These are phyloP conservation scores for Ectobius pallidus DNA, from an alignment of 2,888 invertebrate genomes.

Conservation along the genomic window DNA sequence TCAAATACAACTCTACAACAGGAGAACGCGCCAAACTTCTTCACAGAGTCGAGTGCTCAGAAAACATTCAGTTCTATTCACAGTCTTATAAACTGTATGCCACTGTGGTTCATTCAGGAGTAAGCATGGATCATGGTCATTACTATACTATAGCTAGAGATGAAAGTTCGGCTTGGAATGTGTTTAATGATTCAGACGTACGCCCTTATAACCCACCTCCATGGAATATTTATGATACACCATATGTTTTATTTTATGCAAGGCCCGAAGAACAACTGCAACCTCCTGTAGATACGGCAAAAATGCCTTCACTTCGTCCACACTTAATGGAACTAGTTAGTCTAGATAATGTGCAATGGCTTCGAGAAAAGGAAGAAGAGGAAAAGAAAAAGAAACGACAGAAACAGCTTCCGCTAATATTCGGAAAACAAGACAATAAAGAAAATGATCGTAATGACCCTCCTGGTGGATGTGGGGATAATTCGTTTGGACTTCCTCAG, in stretches of 20 bases:
- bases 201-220: constrained; percentile 60
- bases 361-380: constrained; percentile 48
- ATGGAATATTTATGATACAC: constrained; percentile 74
- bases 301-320: constrained; percentile 48
- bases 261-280: constrained; percentile 47
- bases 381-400: constrained; percentile 47
- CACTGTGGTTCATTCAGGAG: constrained; percentile 84
- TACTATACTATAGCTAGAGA: constrained; percentile 84
- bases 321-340: constrained; percentile 50
- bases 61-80: neutral
- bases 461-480: constrained; percentile 60
- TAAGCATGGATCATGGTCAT: constrained; percentile 84
- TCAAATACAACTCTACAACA: constrained; percentile 72
- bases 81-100: constrained; percentile 72
- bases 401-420: constrained; percentile 37
- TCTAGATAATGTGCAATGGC: constrained; percentile 48
- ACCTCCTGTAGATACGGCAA: constrained; percentile 49
- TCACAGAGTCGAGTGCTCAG: constrained; percentile 59
- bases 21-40: constrained; percentile 81
- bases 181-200: constrained; percentile 82
- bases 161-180: constrained; percentile 70
- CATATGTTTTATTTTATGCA: constrained; percentile 80
- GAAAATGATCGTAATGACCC: constrained; percentile 61
- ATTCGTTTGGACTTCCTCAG: constrained; percentile 45
- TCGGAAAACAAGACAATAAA: constrained; percentile 47